These are phyloP conservation scores for Maccullochella peelii DNA, from an alignment of 2,113 vertebrate species.

Conservation along the genomic window DNA sequence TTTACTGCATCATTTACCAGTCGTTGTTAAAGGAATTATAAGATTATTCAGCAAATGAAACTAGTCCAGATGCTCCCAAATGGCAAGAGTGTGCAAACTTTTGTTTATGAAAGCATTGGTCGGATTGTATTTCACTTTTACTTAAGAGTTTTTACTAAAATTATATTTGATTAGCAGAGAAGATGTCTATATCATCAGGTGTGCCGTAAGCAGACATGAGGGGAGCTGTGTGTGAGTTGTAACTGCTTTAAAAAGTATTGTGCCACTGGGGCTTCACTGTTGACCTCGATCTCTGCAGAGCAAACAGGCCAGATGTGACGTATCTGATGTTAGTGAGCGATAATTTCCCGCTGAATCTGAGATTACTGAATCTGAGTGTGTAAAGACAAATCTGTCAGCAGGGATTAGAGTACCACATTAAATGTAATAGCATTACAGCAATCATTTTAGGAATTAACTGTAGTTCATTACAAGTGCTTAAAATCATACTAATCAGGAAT, in stretches of 20 bases:
- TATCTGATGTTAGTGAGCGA: conserved; percentile 16
- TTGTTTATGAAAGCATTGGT: not conserved
- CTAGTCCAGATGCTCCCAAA: not conserved
- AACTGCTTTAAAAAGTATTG: conserved; percentile 40
- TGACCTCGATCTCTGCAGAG: not conserved
- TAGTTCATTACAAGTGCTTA: conserved; percentile 50
- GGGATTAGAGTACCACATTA: conserved; percentile 39
- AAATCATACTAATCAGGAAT: conserved; percentile 23
- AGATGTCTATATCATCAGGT: conserved; percentile 3
- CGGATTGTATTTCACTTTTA: not conserved
- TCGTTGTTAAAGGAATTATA: not conserved
- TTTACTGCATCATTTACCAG: conserved; percentile 27
- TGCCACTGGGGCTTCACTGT: conserved; percentile 29
- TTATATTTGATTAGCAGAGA: not conserved
- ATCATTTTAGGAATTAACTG: conserved; percentile 31
- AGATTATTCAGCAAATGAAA: not conserved
- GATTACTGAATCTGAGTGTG: conserved; percentile 32
- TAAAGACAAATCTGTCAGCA: conserved; percentile 36
- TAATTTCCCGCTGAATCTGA: conserved; percentile 11
- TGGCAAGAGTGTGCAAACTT: not conserved
- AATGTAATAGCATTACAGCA: conserved; percentile 50
- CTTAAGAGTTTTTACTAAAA: conserved; percentile 17
- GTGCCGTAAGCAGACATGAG: conserved; percentile 42
- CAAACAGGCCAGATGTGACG: not conserved
- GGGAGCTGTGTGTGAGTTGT: conserved; percentile 32